Percentiles rank a stretch among this genome's conserved stretches.
Evolutionary conservation across 2,113 vertebrate species (phyloP).

Genomic region (Hemiscyllium ocellatum): DNA sequence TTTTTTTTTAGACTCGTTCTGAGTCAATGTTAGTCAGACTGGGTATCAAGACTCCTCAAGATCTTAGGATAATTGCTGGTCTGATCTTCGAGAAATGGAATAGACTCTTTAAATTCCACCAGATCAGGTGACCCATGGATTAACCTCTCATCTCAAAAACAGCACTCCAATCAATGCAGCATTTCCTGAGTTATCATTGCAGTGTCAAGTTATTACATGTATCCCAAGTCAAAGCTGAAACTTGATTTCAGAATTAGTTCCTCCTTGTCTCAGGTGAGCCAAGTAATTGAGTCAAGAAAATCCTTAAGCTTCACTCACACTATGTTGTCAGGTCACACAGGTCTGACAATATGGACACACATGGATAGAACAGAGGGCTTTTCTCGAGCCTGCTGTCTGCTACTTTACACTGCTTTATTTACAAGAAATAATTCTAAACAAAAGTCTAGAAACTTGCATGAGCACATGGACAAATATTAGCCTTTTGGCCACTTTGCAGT

Average conservation of each 20-base stretch:
- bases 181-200: background rate
- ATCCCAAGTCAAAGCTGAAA: background rate
- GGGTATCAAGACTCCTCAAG: background rate
- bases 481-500: background rate
- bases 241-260: background rate
- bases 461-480: background rate
- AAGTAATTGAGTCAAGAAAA: background rate
- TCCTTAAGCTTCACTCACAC: background rate
- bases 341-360: background rate
- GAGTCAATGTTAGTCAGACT: no score
- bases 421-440: background rate
- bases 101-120: background rate
- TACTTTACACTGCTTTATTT: background rate
- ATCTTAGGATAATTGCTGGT: background rate
- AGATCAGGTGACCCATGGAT: background rate
- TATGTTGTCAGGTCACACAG: background rate
- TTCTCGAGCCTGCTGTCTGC: background rate
- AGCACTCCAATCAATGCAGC: background rate
- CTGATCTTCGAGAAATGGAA: background rate
- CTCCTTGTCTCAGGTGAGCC: background rate
- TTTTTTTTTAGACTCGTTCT: no score
- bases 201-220: background rate
- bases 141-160: background rate
- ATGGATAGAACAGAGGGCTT: background rate
- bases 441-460: background rate